Evolutionary conservation across 92 coral and sea anemone species (phyloP).

Genomic region (Heteractis magnifica): DNA sequence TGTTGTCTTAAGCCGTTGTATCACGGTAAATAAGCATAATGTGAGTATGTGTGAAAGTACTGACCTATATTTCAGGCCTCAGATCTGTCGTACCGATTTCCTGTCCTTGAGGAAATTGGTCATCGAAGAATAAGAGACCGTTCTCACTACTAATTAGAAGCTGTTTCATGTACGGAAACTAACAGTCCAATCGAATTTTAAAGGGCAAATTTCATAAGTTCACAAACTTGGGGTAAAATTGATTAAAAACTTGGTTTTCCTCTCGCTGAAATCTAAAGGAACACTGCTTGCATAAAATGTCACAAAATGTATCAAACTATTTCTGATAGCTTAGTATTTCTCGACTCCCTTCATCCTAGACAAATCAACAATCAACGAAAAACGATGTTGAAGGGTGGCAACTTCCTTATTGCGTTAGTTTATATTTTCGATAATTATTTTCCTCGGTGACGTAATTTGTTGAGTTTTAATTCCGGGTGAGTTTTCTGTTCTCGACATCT

Average conservation of each 20-base stretch:
- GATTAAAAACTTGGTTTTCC: too few relatives aligned
- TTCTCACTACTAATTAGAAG: background rate
- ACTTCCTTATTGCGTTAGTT: too few relatives aligned
- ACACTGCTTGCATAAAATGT: too few relatives aligned
- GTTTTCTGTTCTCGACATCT: background rate
- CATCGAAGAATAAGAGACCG: background rate
- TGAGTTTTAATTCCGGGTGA: background rate
- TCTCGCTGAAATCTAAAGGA: too few relatives aligned
- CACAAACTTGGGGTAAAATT: too few relatives aligned
- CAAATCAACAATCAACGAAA: too few relatives aligned
- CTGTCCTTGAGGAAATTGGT: background rate
- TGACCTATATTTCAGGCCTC: background rate
- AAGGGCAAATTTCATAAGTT: too few relatives aligned
- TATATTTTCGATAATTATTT: too few relatives aligned
- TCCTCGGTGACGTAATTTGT: background rate
- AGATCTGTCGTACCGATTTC: background rate
- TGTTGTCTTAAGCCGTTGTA: background rate
- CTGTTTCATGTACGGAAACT: background rate
- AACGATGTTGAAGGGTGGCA: too few relatives aligned
- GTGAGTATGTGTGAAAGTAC: background rate
- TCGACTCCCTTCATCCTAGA: too few relatives aligned
- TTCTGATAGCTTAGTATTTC: too few relatives aligned
- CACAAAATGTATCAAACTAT: too few relatives aligned
- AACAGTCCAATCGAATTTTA: background rate
- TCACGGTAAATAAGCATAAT: background rate